Evolutionary conservation across 2,888 invertebrate species (phyloP).

Genomic region (Drosophila sordidula): DNA sequence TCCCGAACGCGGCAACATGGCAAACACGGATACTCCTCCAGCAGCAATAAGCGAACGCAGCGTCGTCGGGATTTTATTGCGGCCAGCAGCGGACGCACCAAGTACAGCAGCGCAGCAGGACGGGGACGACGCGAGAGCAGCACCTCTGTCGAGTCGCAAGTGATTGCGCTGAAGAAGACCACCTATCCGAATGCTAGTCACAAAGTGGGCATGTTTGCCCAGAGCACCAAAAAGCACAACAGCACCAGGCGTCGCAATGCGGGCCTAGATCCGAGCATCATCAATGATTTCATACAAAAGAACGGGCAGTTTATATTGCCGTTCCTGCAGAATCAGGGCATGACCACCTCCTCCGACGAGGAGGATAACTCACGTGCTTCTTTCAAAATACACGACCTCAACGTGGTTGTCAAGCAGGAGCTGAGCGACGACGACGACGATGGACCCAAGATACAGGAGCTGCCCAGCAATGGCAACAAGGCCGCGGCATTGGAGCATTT

Average conservation of each 20-base stretch:
- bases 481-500: slow-evolving; percentile 76
- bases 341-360: slow-evolving; percentile 85
- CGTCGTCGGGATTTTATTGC: slow-evolving; percentile 82
- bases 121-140: slow-evolving; percentile 87
- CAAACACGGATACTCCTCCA: slow-evolving; percentile 68
- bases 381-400: slow-evolving; percentile 84
- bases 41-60: slow-evolving; percentile 76
- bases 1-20: slow-evolving; percentile 85
- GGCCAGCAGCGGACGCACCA: slow-evolving; percentile 76
- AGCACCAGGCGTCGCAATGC: slow-evolving; percentile 79
- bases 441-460: slow-evolving; percentile 70
- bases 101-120: slow-evolving; percentile 52
- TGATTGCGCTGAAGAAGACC: slow-evolving; percentile 85
- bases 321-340: slow-evolving; percentile 84
- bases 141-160: slow-evolving; percentile 93
- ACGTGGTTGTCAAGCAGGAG: slow-evolving; percentile 83
- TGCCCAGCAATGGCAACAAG: slow-evolving; percentile 65
- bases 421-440: slow-evolving; percentile 74
- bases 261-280: slow-evolving; percentile 82
- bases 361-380: slow-evolving; percentile 84
- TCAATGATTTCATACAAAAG: slow-evolving; percentile 82
- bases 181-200: slow-evolving; percentile 84
- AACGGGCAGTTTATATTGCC: slow-evolving; percentile 84
- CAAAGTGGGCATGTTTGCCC: slow-evolving; percentile 83
- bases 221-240: slow-evolving; percentile 78